phyloP scores from a whole-genome alignment of 2,888 invertebrate species.

The Chouioia cunea region DNA sequence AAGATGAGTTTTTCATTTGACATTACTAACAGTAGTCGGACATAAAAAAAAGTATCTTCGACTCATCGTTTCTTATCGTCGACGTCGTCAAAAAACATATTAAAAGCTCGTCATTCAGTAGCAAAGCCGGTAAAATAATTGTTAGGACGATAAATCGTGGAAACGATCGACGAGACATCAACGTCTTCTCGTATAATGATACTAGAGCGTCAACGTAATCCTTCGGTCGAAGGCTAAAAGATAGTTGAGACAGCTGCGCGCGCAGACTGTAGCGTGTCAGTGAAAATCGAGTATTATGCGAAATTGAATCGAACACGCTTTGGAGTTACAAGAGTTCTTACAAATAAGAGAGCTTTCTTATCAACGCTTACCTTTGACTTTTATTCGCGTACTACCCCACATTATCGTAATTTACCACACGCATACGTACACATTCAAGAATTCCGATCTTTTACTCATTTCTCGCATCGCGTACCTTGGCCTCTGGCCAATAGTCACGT shows the following conservation, averaged over 20 bases:
- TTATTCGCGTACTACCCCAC: neutral
- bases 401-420: slow-evolving; percentile 35
- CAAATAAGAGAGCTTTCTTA: slow-evolving; percentile 22
- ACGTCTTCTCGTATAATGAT: neutral
- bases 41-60: no score
- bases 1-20: no score
- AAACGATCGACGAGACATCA: no score
- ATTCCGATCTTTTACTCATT: neutral
- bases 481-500: slow-evolving; percentile 4
- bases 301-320: slow-evolving; percentile 27
- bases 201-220: slow-evolving; percentile 10
- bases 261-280: neutral
- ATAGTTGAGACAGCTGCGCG: no score
- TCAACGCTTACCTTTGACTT: slow-evolving; percentile 8
- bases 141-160: no score
- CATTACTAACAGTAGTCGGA: no score
- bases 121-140: no score
- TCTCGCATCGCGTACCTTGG: slow-evolving; percentile 13
- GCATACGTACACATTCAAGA: no score
- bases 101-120: no score
- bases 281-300: slow-evolving; percentile 28
- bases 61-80: no score
- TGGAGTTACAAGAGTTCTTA: neutral
- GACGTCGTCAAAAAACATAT: no score
- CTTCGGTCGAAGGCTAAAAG: neutral